These are phyloP conservation scores for Sinhomidia bicolor DNA, from an alignment of 2,888 invertebrate species.

Conservation along the genomic window DNA sequence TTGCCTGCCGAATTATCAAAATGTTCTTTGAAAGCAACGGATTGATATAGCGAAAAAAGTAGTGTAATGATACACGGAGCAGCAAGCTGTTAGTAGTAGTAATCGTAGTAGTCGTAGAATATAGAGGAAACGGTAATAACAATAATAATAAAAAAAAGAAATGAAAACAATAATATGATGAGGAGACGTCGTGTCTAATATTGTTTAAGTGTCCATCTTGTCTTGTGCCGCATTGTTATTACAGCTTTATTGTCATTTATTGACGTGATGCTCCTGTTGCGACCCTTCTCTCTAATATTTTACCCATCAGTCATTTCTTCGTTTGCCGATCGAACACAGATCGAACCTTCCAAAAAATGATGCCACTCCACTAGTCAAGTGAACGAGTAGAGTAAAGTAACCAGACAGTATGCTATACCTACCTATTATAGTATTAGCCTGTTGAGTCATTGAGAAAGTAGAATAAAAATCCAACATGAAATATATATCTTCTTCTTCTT, in stretches of 20 bases:
- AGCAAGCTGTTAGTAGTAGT: too few relatives aligned
- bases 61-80: slow-evolving; percentile 6
- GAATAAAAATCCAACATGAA: neutral
- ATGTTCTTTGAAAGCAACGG: neutral
- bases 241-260: slow-evolving; percentile 47
- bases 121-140: neutral
- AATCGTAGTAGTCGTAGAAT: too few relatives aligned
- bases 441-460: neutral
- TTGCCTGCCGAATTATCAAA: neutral
- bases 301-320: neutral
- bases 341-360: neutral
- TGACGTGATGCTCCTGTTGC: slow-evolving; percentile 41
- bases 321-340: too few relatives aligned
- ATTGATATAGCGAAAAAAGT: neutral
- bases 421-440: neutral
- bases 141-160: slow-evolving; percentile 4
- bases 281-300: neutral
- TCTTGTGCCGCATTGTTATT: slow-evolving; percentile 52
- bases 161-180: slow-evolving; percentile 7
- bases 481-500: too few relatives aligned
- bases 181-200: slow-evolving; percentile 39
- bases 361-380: too few relatives aligned
- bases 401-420: too few relatives aligned
- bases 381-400: neutral
- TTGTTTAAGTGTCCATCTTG: slow-evolving; percentile 39